Evolutionary conservation across 2,113 vertebrate species (phyloP).

Genomic region (Geococcyx californianus): DNA sequence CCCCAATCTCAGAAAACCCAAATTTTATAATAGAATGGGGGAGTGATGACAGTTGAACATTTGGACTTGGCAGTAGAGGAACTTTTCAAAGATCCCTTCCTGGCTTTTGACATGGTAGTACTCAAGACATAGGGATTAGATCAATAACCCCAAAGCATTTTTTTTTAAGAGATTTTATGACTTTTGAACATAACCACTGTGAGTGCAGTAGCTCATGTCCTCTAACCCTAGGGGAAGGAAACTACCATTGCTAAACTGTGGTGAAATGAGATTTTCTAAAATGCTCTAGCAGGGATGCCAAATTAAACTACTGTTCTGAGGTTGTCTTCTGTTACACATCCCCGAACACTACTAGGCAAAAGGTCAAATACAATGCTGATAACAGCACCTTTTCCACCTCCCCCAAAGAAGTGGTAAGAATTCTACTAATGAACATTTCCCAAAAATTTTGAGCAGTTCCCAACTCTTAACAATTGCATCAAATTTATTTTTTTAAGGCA

Average conservation of each 20-base stretch:
- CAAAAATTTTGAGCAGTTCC: not conserved
- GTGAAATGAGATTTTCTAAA: not conserved
- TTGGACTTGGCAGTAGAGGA: not conserved
- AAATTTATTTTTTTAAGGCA: not conserved
- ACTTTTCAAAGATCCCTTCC: not conserved
- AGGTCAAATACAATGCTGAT: not conserved
- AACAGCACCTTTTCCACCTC: not conserved
- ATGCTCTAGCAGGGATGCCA: not conserved
- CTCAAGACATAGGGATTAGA: not conserved
- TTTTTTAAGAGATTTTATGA: not conserved
- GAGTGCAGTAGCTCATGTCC: not conserved
- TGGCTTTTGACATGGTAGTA: not conserved
- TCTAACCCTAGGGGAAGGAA: not conserved
- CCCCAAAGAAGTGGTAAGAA: not conserved
- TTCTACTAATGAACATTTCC: too few species aligned
- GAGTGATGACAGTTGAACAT: not conserved
- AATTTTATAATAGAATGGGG: not conserved
- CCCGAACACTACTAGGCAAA: not conserved
- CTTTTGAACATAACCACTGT: not conserved
- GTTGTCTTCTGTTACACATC: not conserved
- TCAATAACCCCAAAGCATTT: not conserved
- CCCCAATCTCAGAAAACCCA: not conserved
- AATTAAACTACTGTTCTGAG: not conserved
- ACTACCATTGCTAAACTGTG: not conserved
- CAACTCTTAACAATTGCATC: not conserved